Conservation (phyloP, 2,113 vertebrate species). For the Siniperca knerii region DNA sequence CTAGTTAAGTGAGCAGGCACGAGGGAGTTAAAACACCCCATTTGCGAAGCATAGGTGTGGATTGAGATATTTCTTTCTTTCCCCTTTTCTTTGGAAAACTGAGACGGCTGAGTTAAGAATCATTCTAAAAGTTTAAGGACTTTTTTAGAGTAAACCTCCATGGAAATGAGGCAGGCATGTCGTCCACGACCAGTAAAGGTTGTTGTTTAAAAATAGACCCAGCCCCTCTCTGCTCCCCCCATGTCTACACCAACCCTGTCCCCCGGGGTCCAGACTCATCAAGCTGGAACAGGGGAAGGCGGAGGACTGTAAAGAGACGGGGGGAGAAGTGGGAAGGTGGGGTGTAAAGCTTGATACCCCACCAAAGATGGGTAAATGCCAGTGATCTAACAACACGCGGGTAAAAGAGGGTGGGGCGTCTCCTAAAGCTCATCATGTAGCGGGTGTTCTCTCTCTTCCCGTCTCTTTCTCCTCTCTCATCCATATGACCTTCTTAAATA, state of each 20-base stretch:
- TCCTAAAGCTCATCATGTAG: constrained; percentile 48
- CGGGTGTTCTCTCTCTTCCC: constrained; percentile 33
- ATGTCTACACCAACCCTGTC: constrained; percentile 20
- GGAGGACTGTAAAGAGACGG: constrained; percentile 37
- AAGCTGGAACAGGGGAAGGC: constrained; percentile 14
- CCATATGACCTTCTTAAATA: constrained; percentile 77
- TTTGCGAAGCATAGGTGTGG: constrained; percentile 23
- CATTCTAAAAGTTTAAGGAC: neutral
- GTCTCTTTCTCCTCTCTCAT: constrained; percentile 51
- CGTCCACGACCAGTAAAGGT: constrained; percentile 51
- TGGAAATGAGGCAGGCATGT: constrained; percentile 25
- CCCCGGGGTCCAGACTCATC: constrained; percentile 30
- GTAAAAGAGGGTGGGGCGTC: constrained; percentile 60
- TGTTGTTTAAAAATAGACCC: constrained; percentile 68
- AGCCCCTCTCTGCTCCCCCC: constrained; percentile 1
- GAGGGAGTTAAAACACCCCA: constrained; percentile 33
- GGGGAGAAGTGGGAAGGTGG: neutral
- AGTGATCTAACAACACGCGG: constrained; percentile 63
- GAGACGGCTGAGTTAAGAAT: neutral
- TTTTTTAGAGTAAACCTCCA: constrained; percentile 12
- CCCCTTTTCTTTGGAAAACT: neutral
- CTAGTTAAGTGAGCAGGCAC: constrained; percentile 37
- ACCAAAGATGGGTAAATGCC: constrained; percentile 79
- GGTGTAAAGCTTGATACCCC: constrained; percentile 63
- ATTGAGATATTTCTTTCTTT: constrained; percentile 31